Conservation (phyloP, 2,888 invertebrate genomes). For the Sicus ferrugineus region DNA sequence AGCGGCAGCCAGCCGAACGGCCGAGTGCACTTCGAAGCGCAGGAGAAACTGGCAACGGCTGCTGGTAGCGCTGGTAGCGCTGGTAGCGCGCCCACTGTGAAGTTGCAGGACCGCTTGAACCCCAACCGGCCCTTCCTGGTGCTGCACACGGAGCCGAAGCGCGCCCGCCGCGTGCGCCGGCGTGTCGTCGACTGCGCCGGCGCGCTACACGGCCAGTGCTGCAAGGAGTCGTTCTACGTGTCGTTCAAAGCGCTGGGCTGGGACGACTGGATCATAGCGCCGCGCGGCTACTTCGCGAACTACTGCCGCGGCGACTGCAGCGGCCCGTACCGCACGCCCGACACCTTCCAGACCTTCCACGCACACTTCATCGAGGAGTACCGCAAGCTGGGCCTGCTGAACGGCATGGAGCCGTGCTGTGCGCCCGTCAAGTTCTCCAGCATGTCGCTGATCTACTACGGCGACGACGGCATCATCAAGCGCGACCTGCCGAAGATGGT, state of each 20-base stretch:
- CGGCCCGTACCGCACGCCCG: constrained; percentile 78
- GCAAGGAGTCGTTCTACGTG: constrained; percentile 90
- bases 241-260: constrained; percentile 90
- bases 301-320: constrained; percentile 91
- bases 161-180: constrained; percentile 75
- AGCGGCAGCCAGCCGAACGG: not conserved
- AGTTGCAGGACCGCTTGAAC: constrained; percentile 61
- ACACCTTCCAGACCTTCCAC: constrained; percentile 86
- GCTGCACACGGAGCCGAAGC: constrained; percentile 76
- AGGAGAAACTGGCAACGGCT: not conserved
- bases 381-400: constrained; percentile 76
- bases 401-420: constrained; percentile 89
- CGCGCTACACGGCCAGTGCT: constrained; percentile 75
- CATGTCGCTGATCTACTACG: constrained; percentile 92
- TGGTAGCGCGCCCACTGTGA: not conserved
- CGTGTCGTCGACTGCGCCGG: constrained; percentile 83
- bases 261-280: constrained; percentile 95
- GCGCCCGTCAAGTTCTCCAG: constrained; percentile 91
- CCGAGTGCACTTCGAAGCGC: not conserved
- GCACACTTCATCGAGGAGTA: constrained; percentile 92
- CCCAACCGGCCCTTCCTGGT: constrained; percentile 84
- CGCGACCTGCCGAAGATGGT: constrained; percentile 95
- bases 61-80: too few species aligned
- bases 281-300: constrained; percentile 90
- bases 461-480: constrained; percentile 86